Evolutionary conservation across 2,113 vertebrate genomes (phyloP), one percentile per base, ranked within the genome.

Genomic region (Camarhynchus parvulus): DNA sequence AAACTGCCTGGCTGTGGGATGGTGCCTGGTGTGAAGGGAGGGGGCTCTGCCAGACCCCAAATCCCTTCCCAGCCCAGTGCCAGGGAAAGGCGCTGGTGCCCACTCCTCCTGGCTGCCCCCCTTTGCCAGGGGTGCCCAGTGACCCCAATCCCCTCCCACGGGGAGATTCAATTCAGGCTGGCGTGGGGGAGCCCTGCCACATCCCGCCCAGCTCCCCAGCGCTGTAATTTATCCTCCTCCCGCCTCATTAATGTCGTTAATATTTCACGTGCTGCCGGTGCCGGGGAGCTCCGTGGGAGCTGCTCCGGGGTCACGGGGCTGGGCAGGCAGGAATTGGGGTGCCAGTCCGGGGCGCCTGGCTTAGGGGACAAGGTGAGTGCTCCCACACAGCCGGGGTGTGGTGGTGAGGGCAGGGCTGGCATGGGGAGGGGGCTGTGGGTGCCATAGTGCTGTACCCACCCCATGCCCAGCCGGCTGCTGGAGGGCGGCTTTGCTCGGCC

Each of bases 371-470:
- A 4, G 15, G 23, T 16, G 6, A 37, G 31, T 5, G 59, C 74
- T 33, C 46, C 7, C 0, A 0, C 10, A 10, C 66, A 25, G 17
- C 1, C 0, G 1, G 23, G 41, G 13, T 13, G 9, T 0, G 0
- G 3, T 22, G 82, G 59, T 0, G 14, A 9, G 83, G 62, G 46
- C 37, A 24, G 62, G 10, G 63, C 35, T 35, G 35, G 35, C 5
- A 0, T 3, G 55, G 75, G 61, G 46, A 55, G 37, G 37, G 82
- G 49, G 61, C 9, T 0, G 53, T 3, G 81, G 88, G 68, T 76
- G 52, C 37, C 63, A 4, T 19, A 1, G 53, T 3, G 53, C 53
- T 21, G 53, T 5, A 3, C 18, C 61, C 61, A 3, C 37, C 21
- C 56, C 39, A 12, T 39, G 10, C 42, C 4, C 42, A 1, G 59